These are phyloP conservation scores for Incurvaria masculella DNA, from an alignment of 2,888 invertebrate species.

Conservation along the genomic window DNA sequence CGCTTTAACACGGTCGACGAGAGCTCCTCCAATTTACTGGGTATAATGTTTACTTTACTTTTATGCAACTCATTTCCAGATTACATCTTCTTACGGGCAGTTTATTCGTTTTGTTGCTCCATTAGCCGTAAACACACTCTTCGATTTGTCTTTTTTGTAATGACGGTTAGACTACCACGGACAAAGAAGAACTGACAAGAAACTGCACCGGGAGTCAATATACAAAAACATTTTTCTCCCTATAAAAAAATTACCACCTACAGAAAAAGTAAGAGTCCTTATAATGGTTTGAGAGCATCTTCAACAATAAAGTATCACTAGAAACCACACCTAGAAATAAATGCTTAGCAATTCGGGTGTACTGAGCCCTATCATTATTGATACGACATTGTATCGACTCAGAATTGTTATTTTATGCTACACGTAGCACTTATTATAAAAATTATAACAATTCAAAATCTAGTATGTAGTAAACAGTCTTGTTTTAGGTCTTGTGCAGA, in stretches of 20 bases:
- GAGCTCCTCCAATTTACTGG: slow-evolving; percentile 38
- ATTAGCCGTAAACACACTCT: too few relatives aligned
- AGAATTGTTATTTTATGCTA: background rate
- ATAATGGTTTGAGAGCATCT: too few relatives aligned
- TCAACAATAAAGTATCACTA: too few relatives aligned
- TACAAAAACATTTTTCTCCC: too few relatives aligned
- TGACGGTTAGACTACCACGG: too few relatives aligned
- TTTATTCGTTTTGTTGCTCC: too few relatives aligned
- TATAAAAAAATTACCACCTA: too few relatives aligned
- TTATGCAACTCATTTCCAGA: background rate
- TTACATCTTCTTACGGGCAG: too few relatives aligned
- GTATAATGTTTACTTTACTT: slow-evolving; percentile 20
- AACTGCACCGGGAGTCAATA: too few relatives aligned
- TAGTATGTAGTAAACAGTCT: background rate
- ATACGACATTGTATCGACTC: background rate
- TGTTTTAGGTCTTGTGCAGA: slow-evolving; percentile 36
- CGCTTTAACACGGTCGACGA: slow-evolving; percentile 40
- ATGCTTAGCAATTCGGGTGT: background rate
- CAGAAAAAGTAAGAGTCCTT: too few relatives aligned
- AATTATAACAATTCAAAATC: background rate
- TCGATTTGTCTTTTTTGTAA: too few relatives aligned
- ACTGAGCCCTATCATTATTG: background rate
- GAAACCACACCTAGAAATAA: background rate
- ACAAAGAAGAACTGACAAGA: too few relatives aligned
- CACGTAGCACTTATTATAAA: background rate